Evolutionary conservation across 2,888 invertebrate species (phyloP).

Genomic region (Leptinotarsa rubiginosa): DNA sequence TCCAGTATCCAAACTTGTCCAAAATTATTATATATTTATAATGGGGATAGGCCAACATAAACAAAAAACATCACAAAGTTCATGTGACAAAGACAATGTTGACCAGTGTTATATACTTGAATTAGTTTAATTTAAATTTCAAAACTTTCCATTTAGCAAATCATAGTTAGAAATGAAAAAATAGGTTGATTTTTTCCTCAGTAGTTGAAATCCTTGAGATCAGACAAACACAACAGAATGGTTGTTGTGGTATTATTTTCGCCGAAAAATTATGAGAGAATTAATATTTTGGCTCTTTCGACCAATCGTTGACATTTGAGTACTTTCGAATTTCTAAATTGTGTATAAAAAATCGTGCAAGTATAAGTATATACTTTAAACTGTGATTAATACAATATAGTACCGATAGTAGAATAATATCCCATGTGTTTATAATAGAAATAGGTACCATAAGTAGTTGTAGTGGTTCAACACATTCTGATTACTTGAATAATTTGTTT

Average conservation of each 20-base stretch:
- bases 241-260: conserved; percentile 1
- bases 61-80: too few relatives aligned
- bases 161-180: too few relatives aligned
- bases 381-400: conserved; percentile 60
- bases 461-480: conserved; percentile 23
- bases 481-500: conserved; percentile 15
- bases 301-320: conserved; percentile 20
- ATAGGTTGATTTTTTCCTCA: too few relatives aligned
- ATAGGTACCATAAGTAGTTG: conserved; percentile 22
- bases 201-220: too few relatives aligned
- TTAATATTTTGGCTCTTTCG: conserved; percentile 10
- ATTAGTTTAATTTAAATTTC: too few relatives aligned
- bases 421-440: conserved; percentile 42
- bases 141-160: too few relatives aligned
- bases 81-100: too few relatives aligned
- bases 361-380: conserved; percentile 56
- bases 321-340: conserved; percentile 44
- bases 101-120: too few relatives aligned
- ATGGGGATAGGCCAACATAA: too few relatives aligned
- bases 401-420: conserved; percentile 51
- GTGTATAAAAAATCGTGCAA: conserved; percentile 45
- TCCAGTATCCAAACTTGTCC: too few relatives aligned
- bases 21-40: too few relatives aligned
- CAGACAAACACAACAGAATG: background rate
- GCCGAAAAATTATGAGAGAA: conserved; percentile 8